These are phyloP conservation scores for Aplysina aerophoba DNA, from an alignment of 37 sponge, comb jelly and placozoan species.

Conservation along the genomic window DNA sequence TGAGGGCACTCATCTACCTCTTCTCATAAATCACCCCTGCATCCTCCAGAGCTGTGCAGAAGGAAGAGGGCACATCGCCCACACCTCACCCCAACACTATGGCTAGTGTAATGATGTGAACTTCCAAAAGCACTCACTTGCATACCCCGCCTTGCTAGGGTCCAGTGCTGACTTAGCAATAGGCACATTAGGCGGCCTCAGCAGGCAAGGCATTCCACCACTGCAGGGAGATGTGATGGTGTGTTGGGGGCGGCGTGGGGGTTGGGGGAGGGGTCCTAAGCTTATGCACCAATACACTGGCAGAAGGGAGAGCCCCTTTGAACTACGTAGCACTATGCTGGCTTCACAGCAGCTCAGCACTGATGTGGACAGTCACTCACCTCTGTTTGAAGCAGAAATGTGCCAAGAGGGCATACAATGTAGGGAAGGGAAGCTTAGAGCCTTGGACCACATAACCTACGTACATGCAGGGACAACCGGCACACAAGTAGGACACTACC, in stretches of 20 bases:
- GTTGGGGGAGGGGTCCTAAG: no score
- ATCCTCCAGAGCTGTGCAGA: no score
- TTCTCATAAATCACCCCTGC: no score
- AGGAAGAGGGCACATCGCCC: no score
- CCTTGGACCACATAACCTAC: slow-evolving; percentile 77
- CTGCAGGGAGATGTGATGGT: slow-evolving; percentile 23
- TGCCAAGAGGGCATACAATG: slow-evolving; percentile 75
- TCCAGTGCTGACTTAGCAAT: slow-evolving; percentile 9
- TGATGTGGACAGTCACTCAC: slow-evolving; percentile 22
- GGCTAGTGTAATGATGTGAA: no score
- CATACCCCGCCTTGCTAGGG: slow-evolving; percentile 18
- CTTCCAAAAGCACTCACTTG: neutral
- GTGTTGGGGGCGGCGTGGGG: no score
- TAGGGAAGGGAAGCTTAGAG: slow-evolving; percentile 78
- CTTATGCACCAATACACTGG: no score
- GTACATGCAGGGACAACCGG: neutral
- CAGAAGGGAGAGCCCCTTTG: neutral
- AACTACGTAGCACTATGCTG: neutral
- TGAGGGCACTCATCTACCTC: no score
- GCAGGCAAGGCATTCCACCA: slow-evolving; percentile 89
- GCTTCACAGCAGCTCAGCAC: neutral
- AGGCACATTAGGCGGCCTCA: slow-evolving; percentile 56
- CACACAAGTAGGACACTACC: neutral
- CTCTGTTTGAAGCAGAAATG: slow-evolving; percentile 87
- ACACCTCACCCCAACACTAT: no score